These are phyloP conservation scores for Drosophila ustulata DNA, from an alignment of 2,888 invertebrate species.

Conservation along the genomic window DNA sequence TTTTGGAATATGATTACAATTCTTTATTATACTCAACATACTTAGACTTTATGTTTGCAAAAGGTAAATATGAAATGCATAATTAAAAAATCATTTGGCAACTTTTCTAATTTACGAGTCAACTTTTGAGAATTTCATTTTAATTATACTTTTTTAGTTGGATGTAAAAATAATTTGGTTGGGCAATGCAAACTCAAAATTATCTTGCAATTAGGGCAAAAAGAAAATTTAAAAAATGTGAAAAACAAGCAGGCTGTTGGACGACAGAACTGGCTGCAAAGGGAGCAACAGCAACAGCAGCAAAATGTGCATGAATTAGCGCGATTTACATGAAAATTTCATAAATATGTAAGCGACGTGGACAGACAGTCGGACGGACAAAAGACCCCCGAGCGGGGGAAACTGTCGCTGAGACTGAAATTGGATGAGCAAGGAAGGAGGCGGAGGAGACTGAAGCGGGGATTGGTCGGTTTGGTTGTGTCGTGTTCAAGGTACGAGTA, in stretches of 20 bases:
- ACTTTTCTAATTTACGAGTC: constrained; percentile 55
- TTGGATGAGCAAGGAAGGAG: not conserved
- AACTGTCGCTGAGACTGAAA: constrained; percentile 3
- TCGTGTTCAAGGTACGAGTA: constrained; percentile 68
- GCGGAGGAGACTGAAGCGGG: not conserved
- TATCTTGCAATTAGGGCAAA: constrained; percentile 68
- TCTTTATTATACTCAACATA: not conserved
- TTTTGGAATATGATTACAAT: not conserved
- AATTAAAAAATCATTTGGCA: constrained; percentile 45
- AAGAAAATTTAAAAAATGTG: constrained; percentile 29
- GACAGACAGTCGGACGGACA: constrained; percentile 4
- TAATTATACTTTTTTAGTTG: constrained; percentile 55
- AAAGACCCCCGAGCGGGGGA: constrained; percentile 14
- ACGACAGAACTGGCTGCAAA: constrained; percentile 5
- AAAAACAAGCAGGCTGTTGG: not conserved
- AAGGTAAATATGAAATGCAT: constrained; percentile 35
- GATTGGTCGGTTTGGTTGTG: constrained; percentile 4
- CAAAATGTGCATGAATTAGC: constrained; percentile 76
- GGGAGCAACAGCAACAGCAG: constrained; percentile 21
- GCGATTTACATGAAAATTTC: constrained; percentile 77
- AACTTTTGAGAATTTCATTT: constrained; percentile 38
- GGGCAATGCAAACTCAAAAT: constrained; percentile 51
- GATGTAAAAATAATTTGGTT: constrained; percentile 45
- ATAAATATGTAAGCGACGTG: constrained; percentile 75
- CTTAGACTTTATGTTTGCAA: not conserved